Evolutionary conservation across 2,113 vertebrate species (phyloP).

Genomic region (Hiodon tergisus): DNA sequence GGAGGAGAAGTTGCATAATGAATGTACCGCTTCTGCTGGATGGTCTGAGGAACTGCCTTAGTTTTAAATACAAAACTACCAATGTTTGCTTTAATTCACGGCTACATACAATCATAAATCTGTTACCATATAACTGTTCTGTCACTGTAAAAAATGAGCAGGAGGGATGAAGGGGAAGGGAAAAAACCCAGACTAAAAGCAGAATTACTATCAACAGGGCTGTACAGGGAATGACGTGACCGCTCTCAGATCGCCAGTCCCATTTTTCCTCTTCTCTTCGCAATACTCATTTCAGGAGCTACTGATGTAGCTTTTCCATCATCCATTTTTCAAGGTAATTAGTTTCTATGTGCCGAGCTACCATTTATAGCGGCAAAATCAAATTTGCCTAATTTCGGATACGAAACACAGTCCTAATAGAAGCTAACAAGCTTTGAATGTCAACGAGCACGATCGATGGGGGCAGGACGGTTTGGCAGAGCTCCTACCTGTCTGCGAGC

Average conservation of each 20-base stretch:
- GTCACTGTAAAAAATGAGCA: neutral
- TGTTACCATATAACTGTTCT: neutral
- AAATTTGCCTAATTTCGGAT: constrained; percentile 38
- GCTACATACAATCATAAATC: neutral
- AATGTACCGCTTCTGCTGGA: neutral
- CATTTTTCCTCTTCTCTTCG: constrained; percentile 13
- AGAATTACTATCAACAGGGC: constrained; percentile 1
- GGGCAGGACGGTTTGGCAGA: constrained; percentile 37
- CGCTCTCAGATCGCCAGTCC: constrained; percentile 9
- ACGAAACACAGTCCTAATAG: constrained; percentile 37
- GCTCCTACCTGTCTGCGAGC: constrained; percentile 43
- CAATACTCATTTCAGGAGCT: constrained; percentile 22
- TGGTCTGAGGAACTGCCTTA: neutral
- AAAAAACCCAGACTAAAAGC: neutral
- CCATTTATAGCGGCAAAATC: constrained; percentile 34
- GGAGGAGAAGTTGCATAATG: no score
- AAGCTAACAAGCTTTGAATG: constrained; percentile 42
- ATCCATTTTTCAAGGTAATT: constrained; percentile 28
- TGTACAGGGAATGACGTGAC: neutral
- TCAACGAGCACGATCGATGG: constrained; percentile 42
- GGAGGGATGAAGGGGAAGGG: neutral
- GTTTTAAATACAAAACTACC: neutral
- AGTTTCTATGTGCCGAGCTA: constrained; percentile 34
- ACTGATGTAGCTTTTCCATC: constrained; percentile 32
- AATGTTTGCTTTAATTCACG: neutral